These are phyloP conservation scores for Dryobota labecula DNA, from an alignment of 2,888 invertebrate genomes.

Conservation along the genomic window DNA sequence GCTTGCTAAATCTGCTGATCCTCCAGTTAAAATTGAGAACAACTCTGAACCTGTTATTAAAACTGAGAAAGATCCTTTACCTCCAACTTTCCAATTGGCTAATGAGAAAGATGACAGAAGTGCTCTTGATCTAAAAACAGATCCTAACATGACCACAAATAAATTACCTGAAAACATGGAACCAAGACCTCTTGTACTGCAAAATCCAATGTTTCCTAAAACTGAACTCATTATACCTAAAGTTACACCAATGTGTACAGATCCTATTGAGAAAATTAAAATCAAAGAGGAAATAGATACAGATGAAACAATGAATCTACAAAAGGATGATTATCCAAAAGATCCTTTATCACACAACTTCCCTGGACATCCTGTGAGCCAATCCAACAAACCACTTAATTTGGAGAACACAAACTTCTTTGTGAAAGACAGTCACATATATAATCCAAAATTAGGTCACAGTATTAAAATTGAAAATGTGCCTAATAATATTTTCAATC, in stretches of 20 bases:
- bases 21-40: conserved; percentile 79
- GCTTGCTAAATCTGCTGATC: conserved; percentile 78
- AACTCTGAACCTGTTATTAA: conserved; percentile 80
- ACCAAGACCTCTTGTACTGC: conserved; percentile 75
- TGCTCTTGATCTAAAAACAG: conserved; percentile 85
- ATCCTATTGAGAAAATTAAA: conserved; percentile 87
- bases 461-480: conserved; percentile 87
- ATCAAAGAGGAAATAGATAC: conserved; percentile 89
- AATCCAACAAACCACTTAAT: conserved; percentile 84
- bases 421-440: conserved; percentile 87
- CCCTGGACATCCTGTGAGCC: conserved; percentile 81
- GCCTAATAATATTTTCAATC: conserved; percentile 84
- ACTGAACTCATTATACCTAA: conserved; percentile 92
- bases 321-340: conserved; percentile 86
- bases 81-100: conserved; percentile 78
- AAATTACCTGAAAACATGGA: conserved; percentile 80
- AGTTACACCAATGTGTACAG: conserved; percentile 89
- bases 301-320: conserved; percentile 84
- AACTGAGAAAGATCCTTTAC: conserved; percentile 83
- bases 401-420: conserved; percentile 88
- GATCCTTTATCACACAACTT: conserved; percentile 87
- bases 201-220: conserved; percentile 86
- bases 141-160: conserved; percentile 68
- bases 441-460: conserved; percentile 85
- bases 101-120: conserved; percentile 84